Conservation (phyloP, 1,140 invertebrate genomes). For the Myzus persicae region DNA sequence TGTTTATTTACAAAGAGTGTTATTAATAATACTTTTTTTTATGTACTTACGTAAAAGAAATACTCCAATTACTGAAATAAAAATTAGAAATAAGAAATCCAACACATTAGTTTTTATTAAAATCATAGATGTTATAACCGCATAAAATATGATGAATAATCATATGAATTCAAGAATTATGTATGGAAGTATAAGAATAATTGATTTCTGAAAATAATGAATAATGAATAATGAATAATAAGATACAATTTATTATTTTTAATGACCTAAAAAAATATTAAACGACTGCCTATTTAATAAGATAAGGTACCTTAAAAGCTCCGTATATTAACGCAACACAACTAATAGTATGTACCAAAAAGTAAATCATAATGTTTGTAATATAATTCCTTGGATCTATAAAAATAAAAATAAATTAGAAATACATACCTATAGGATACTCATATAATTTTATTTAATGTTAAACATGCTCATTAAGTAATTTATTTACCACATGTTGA, state of each 20-base stretch:
- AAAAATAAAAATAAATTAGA: background rate
- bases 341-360: conserved; percentile 16
- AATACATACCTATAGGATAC: too few relatives aligned
- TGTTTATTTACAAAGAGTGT: background rate
- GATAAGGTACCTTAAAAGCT: conserved; percentile 21
- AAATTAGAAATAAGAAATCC: conserved; percentile 50
- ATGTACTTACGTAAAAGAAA: conserved; percentile 40
- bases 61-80: conserved; percentile 39
- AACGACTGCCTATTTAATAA: background rate
- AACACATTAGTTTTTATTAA: conserved; percentile 41
- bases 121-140: conserved; percentile 38
- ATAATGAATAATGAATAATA: background rate
- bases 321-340: conserved; percentile 47
- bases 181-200: conserved; percentile 36
- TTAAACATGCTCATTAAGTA: background rate
- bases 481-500: background rate
- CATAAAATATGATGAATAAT: background rate
- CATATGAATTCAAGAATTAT: conserved; percentile 31
- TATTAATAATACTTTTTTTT: background rate
- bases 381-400: conserved; percentile 22
- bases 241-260: background rate
- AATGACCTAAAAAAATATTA: background rate
- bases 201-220: conserved; percentile 27
- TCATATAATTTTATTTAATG: too few relatives aligned
- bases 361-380: conserved; percentile 21